A percentile compares a stretch with the other conserved stretches of the same genome.
Evolutionary conservation across 2,113 vertebrate genomes (phyloP).

Genomic region (Tragelaphus imberbis): DNA sequence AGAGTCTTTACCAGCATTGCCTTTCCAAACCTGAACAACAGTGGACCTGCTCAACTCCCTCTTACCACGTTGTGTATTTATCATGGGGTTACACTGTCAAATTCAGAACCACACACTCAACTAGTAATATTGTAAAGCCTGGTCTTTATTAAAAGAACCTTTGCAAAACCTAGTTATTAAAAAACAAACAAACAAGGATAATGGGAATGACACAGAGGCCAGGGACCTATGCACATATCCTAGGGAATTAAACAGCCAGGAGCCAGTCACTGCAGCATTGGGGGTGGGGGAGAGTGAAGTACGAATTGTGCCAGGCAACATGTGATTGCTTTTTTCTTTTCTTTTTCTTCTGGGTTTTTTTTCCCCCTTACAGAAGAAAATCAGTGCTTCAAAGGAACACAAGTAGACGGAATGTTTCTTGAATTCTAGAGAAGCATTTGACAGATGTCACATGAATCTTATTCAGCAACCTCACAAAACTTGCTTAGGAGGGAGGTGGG

Average conservation of each 20-base stretch:
- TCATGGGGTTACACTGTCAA: background rate
- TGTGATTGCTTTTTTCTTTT: constrained; percentile 12
- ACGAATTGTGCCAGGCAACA: background rate
- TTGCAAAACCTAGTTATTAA: background rate
- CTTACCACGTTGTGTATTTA: background rate
- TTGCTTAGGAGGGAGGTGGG: background rate
- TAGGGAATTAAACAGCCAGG: background rate
- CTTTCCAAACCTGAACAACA: background rate
- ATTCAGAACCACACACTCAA: background rate
- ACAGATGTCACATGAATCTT: constrained; percentile 18
- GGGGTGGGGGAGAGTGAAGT: background rate
- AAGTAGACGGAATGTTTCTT: constrained; percentile 38
- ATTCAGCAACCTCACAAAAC: background rate
- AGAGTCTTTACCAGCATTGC: background rate
- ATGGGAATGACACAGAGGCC: background rate
- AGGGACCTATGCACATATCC: background rate
- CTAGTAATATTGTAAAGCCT: background rate
- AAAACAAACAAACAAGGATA: background rate
- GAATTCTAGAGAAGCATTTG: constrained; percentile 44
- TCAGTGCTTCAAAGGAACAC: constrained; percentile 34
- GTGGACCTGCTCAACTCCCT: background rate
- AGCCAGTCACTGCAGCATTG: background rate
- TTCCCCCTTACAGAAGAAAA: constrained; percentile 41
- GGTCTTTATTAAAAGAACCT: constrained; percentile 14
- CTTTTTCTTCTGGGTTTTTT: background rate